Base-by-base conservation (phyloP, 2,113 vertebrate genomes). In the Prunella himalayana region DNA sequence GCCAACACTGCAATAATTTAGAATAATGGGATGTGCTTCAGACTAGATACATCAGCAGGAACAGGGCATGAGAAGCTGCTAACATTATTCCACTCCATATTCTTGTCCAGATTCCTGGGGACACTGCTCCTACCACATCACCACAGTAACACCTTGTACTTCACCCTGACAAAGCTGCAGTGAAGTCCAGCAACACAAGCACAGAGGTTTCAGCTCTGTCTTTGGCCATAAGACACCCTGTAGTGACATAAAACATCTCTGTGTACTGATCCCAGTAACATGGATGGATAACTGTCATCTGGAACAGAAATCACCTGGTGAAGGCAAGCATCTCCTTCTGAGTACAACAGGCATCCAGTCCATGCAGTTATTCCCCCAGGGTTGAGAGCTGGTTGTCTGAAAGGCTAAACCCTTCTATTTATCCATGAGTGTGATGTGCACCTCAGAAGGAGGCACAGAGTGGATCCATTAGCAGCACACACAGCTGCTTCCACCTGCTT, bases 281-380 rank as follows among this genome's bases (percentile, higher is more conserved):
- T n/a, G 39, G 59, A 64, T 11, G 21, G 41, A 6, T 42, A 61
- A 41, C n/a, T 39, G 14, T 28, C 56, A 84, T 22, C 54, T 70
- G 64, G 39, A 63, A 89, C 44, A 86, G 68, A 66, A 91, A 89
- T 27, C 39, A 79, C 4, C 21, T 13, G 12, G 25, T 44, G 16
- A 85, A 71, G 37, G 27, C 22, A n/a, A 75, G 49, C 30, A 88
- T 35, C 27, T 39, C 20, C 30, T 39, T 39, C 73, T n/a, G 61
- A 84, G 51, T 37, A 75, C 33, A 68, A 56, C 57, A 35, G 4
- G 11, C 44, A 68, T 28, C 33, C 49, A 56, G 17, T 13, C 28
- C 75, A 73, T 0, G 0, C 28, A 45, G 28, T 49, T 41, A 64
- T 5, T 47, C 41, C 35, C 33, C 37, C 30, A 12, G 27, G 54